Conservation (phyloP, 2,888 invertebrate genomes). For the Spisula solida region DNA sequence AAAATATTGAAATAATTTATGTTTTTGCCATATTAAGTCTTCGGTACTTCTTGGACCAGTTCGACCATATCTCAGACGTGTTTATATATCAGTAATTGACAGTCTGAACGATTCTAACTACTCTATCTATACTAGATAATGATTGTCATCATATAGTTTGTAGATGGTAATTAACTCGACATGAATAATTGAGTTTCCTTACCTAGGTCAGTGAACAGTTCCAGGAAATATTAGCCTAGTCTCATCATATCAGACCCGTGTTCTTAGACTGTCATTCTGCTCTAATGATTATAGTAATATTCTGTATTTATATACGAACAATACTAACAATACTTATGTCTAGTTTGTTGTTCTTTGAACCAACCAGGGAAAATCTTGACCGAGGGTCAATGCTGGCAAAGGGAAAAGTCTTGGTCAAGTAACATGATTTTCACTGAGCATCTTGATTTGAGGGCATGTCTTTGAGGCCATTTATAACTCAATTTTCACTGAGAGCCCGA, state of each 20-base stretch:
- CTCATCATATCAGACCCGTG: constrained; percentile 75
- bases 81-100: constrained; percentile 1
- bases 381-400: too few species aligned
- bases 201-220: background rate
- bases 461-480: too few species aligned
- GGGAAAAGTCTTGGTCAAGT: too few species aligned
- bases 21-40: background rate
- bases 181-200: constrained; percentile 4
- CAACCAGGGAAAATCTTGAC: too few species aligned
- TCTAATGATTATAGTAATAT: background rate
- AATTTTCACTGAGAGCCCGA: too few species aligned
- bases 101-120: constrained; percentile 1
- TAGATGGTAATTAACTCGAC: constrained; percentile 16
- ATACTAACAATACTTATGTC: background rate
- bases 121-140: constrained; percentile 5
- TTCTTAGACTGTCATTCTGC: background rate
- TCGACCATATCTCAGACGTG: background rate
- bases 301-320: background rate
- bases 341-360: too few species aligned
- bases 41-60: background rate
- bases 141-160: constrained; percentile 11
- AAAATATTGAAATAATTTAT: background rate
- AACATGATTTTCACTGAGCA: too few species aligned
- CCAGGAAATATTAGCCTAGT: background rate
- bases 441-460: too few species aligned